Conservation (phyloP, 2,113 vertebrate genomes). For the Stigmatopora nigra region DNA sequence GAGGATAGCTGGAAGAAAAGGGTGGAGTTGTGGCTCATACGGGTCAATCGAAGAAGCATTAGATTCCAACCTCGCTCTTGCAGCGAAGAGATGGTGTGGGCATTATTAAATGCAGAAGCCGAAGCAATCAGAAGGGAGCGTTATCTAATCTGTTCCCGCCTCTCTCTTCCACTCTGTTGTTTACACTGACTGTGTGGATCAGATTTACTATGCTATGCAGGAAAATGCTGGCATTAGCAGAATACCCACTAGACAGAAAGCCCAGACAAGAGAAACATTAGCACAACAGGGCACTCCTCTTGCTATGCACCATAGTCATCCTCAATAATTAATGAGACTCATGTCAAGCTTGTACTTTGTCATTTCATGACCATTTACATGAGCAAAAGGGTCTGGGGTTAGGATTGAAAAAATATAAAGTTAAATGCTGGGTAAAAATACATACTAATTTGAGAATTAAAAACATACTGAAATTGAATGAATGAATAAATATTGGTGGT, state of each 20-base stretch:
- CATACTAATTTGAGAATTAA: too few species aligned
- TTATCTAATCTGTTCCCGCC: constrained; percentile 45
- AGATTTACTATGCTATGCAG: constrained; percentile 50
- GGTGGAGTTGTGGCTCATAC: constrained; percentile 40
- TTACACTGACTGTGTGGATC: constrained; percentile 42
- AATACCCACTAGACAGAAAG: constrained; percentile 28
- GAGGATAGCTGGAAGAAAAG: constrained; percentile 39
- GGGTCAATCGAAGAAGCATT: constrained; percentile 49
- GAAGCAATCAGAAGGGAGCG: constrained; percentile 29
- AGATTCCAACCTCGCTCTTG: constrained; percentile 30
- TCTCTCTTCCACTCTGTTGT: constrained; percentile 30
- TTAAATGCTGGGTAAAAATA: too few species aligned
- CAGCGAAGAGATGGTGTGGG: constrained; percentile 10
- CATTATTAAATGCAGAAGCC: constrained; percentile 22
- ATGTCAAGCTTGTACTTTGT: constrained; percentile 23
- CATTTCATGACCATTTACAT: constrained; percentile 6
- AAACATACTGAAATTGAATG: too few species aligned
- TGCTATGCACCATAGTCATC: constrained; percentile 10
- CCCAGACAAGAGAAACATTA: constrained; percentile 33
- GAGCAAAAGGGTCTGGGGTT: not conserved
- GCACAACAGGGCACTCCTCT: constrained; percentile 25
- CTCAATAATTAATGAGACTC: constrained; percentile 56
- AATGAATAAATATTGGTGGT: not conserved
- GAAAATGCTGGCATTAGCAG: constrained; percentile 53
- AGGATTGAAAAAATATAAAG: too few species aligned